phyloP scores from a whole-genome alignment of 2,797 vertebrate genomes.

The Allochrocebus solatus region DNA sequence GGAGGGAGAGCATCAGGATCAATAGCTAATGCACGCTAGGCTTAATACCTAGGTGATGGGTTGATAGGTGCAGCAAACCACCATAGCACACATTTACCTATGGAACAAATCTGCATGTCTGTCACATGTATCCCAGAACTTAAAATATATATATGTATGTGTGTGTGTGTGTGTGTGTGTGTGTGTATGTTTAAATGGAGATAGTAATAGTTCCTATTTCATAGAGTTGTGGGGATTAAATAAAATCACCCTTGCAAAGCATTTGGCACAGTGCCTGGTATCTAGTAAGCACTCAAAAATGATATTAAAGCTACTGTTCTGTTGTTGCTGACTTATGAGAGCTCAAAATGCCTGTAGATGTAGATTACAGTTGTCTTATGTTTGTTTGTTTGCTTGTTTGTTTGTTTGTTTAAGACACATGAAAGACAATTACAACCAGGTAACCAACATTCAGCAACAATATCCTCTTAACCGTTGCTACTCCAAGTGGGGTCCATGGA shows the following conservation, averaged over 20 bases:
- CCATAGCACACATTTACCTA: too few relatives aligned
- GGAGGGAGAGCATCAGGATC: too few relatives aligned
- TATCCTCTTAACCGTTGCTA: neutral
- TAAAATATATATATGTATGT: too few relatives aligned
- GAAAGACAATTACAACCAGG: neutral
- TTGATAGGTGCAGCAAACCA: too few relatives aligned
- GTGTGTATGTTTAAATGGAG: neutral
- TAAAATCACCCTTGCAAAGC: neutral
- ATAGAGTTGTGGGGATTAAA: neutral
- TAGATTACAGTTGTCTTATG: neutral
- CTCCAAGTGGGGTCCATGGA: neutral
- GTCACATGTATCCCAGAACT: too few relatives aligned
- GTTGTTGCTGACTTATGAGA: neutral
- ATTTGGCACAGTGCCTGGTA: neutral
- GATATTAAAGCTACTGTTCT: neutral
- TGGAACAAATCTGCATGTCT: too few relatives aligned
- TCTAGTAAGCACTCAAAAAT: constrained; percentile 11
- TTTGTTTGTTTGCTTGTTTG: neutral
- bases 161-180: too few relatives aligned
- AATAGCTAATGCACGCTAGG: too few relatives aligned
- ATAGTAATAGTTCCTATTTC: neutral
- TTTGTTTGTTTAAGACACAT: neutral
- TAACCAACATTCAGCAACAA: neutral
- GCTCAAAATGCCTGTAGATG: neutral
- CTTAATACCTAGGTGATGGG: too few relatives aligned